A percentile compares a stretch with the other conserved stretches of the same genome.
Evolutionary conservation across 2,113 vertebrate species (phyloP).

Genomic region (human): GRCh38 chr3:191143501-191144000

Average conservation of each 20-base stretch:
- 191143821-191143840: neutral
- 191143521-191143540: neutral
- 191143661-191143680: neutral
- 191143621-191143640: neutral
- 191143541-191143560: neutral
- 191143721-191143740: neutral
- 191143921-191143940: neutral
- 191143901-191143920: slow-evolving; percentile 59
- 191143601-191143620: neutral
- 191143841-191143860: slow-evolving; percentile 52
- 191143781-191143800: neutral
- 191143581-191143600: neutral
- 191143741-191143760: neutral
- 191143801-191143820: neutral
- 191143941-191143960: slow-evolving; percentile 48
- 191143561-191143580: neutral
- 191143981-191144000: neutral
- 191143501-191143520: neutral
- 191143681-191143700: neutral
- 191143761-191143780: neutral
- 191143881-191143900: slow-evolving; percentile 48
- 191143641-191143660: neutral
- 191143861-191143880: slow-evolving; percentile 17
- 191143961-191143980: slow-evolving; percentile 4
- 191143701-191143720: slow-evolving; percentile 10